Percentiles rank a stretch among this genome's conserved stretches.
Evolutionary conservation across 2,113 vertebrate species (phyloP).

Genomic region (Mormyrus lacerda): DNA sequence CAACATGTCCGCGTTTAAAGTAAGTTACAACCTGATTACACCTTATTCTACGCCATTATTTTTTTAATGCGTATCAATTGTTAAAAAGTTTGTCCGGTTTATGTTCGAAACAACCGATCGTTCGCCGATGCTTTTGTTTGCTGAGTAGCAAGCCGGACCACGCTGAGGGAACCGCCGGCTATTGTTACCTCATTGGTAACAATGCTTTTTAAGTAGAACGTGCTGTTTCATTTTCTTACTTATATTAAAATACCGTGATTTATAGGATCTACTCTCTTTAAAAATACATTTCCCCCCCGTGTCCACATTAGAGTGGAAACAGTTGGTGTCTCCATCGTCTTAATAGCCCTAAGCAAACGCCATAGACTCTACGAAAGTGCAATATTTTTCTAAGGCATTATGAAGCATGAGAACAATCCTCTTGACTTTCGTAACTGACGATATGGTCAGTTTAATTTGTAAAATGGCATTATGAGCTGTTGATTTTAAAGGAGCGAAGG

Average conservation of each 20-base stretch:
- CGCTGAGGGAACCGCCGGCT: neutral
- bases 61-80: neutral
- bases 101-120: neutral
- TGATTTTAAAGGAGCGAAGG: neutral
- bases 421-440: neutral
- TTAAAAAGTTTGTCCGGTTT: neutral
- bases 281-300: neutral
- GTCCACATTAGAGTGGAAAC: neutral
- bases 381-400: neutral
- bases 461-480: neutral
- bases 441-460: neutral
- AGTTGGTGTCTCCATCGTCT: neutral
- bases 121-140: slow-evolving; percentile 1
- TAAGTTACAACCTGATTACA: neutral
- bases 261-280: neutral
- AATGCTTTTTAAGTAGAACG: neutral
- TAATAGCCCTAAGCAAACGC: neutral
- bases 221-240: neutral
- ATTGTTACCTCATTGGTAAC: neutral
- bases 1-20: neutral
- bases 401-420: neutral
- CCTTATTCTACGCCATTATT: neutral
- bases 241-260: neutral
- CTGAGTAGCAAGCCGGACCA: neutral
- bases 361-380: neutral